Percentiles rank a stretch among this genome's conserved stretches.
Evolutionary conservation across 35 echinoderm and acorn worm species (phyloP).

Genomic region (Acanthaster planci): DNA sequence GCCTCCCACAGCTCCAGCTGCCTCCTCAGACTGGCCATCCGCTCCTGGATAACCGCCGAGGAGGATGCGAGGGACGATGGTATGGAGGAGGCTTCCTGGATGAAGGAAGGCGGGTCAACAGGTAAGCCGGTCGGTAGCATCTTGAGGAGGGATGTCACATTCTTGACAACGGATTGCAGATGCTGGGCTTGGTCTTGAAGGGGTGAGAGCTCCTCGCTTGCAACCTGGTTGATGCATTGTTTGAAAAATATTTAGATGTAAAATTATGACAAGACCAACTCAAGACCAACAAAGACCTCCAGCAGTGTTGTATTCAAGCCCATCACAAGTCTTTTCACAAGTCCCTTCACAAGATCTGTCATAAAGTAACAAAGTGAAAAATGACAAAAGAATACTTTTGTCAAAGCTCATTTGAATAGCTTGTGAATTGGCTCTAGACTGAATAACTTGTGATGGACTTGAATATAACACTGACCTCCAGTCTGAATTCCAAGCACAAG

Average conservation of each 20-base stretch:
- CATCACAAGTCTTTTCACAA: too few relatives aligned
- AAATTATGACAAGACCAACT: too few relatives aligned
- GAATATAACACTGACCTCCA: too few relatives aligned
- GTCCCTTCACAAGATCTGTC: too few relatives aligned
- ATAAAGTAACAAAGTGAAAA: too few relatives aligned
- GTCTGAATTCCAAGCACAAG: too few relatives aligned
- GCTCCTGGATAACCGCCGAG: conserved; percentile 38
- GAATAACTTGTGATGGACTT: too few relatives aligned
- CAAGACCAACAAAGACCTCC: too few relatives aligned
- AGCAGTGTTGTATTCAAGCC: too few relatives aligned
- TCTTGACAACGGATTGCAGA: conserved; percentile 13
- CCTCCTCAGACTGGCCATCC: conserved; percentile 40
- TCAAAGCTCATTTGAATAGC: too few relatives aligned
- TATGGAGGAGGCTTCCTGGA: conserved; percentile 16
- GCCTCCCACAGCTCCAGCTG: conserved; percentile 46
- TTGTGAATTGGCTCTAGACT: too few relatives aligned
- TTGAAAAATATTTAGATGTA: neutral
- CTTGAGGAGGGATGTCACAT: conserved; percentile 21
- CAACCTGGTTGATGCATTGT: neutral
- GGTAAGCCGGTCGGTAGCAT: conserved; percentile 28
- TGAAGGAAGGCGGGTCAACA: conserved; percentile 8
- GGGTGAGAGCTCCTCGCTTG: conserved; percentile 27
- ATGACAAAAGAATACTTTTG: too few relatives aligned
- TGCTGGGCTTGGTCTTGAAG: conserved; percentile 28
- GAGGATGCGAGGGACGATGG: neutral